Base-by-base conservation (phyloP, 2,888 invertebrate species). In the Ypsolopha scabrella region DNA sequence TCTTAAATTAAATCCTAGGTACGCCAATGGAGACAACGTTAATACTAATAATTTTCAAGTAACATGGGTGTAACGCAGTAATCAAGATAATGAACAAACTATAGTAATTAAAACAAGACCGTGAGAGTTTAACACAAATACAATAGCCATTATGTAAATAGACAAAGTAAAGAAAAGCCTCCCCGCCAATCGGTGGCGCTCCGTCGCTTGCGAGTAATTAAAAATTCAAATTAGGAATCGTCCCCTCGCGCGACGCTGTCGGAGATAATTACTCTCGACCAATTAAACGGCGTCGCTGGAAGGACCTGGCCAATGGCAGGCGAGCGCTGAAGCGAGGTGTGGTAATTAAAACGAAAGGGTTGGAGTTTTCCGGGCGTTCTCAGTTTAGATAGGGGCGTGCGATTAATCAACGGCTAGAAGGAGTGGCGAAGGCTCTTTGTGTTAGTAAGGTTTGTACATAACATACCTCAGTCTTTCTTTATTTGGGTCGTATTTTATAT, bases 321-420 rank as follows among this genome's bases (percentile, higher is more conserved):
- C 65, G 75, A 67, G 60, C 66, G 62, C 81, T 80, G 79, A 79
- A 79, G 68, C 75, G 64, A 78, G 83, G 80, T 82, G 86, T 80
- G 80, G 85, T 86, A 86, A 86, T 86, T 86, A 86, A 82, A 72
- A 81, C 51, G 70, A 82, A 86, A 85, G 86, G 86, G 86, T 86
- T 85, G 80, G 65, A 76, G 78, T 85, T 85, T 82, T 73, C 83
- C 82, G 75, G 77, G 75, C 78, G 75, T 73, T 60, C 61, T 60
- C 57, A 53, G 52, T 56, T 35, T 47, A 13, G 36, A 47, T 11
- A 36, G 63, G 62, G 73, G 72, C 76, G 81, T 72, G 68, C 72
- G 69, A 79, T 81, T 82, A 79, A 80, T 82, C 77, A 77, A 70
- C 61, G 65, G 64, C 57, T 55, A 58, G 64, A 62, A 70, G 70